phyloP scores from a whole-genome alignment of 2,888 invertebrate genomes.

The Congeria kusceri region DNA sequence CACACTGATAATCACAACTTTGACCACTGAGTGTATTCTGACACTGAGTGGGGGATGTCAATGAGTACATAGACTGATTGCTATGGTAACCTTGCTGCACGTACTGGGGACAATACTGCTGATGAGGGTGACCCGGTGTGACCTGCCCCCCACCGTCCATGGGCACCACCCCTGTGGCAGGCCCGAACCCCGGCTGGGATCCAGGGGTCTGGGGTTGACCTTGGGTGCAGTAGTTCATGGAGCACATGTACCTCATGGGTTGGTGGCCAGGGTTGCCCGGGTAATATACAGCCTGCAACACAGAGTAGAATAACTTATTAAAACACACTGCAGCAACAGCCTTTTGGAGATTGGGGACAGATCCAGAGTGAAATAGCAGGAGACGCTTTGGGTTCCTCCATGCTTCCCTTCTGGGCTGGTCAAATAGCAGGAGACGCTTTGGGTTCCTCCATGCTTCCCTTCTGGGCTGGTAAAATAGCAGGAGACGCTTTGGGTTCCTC shows the following conservation, averaged over 20 bases:
- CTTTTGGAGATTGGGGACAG: not conserved
- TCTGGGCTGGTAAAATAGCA: too few species aligned
- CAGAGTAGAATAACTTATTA: not conserved
- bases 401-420: not conserved
- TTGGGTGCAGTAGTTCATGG: constrained; percentile 50
- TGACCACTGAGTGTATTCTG: constrained; percentile 41
- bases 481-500: too few species aligned
- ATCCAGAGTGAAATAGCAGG: too few species aligned
- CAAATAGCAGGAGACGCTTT: too few species aligned
- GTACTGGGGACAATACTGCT: constrained; percentile 58
- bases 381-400: too few species aligned
- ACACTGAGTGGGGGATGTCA: constrained; percentile 40
- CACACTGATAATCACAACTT: constrained; percentile 45
- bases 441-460: too few species aligned
- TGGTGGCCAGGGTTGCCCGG: constrained; percentile 66
- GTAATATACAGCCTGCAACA: constrained; percentile 68
- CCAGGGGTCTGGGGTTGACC: constrained; percentile 9
- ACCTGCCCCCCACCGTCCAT: constrained; percentile 10
- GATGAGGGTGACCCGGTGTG: constrained; percentile 34
- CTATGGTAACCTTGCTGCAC: constrained; percentile 46
- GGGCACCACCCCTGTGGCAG: constrained; percentile 21
- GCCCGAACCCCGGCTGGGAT: constrained; percentile 33
- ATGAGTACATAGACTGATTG: constrained; percentile 44
- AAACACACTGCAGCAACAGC: not conserved
- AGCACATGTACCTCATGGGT: constrained; percentile 69